phyloP scores from a whole-genome alignment of 2,113 vertebrate genomes.

The Apaloderma vittatum region DNA sequence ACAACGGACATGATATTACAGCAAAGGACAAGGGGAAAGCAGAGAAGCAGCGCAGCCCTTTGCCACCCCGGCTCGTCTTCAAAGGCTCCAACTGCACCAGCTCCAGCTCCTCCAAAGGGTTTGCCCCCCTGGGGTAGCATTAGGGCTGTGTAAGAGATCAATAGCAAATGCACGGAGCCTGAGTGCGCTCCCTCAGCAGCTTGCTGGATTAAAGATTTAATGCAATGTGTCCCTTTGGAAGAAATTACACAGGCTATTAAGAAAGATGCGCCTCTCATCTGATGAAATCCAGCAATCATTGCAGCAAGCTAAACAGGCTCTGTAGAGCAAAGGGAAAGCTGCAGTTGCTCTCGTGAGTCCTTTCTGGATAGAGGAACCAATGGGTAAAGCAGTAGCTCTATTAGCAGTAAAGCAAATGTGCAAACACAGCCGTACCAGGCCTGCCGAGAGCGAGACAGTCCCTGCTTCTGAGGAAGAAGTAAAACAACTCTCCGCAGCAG shows the following conservation, averaged over 20 bases:
- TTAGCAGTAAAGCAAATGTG: background rate
- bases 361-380: background rate
- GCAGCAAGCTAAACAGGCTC: background rate
- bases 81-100: background rate
- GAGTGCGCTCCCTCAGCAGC: background rate
- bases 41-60: background rate
- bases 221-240: conserved; percentile 8
- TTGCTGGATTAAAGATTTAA: conserved; percentile 39
- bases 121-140: background rate
- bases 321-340: conserved; percentile 11
- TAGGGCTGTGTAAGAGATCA: background rate
- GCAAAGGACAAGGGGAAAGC: background rate
- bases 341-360: background rate
- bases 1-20: rapidly evolving
- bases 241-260: conserved; percentile 42
- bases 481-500: rapidly evolving
- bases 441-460: rapidly evolving
- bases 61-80: background rate
- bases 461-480: background rate
- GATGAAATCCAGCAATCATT: conserved; percentile 11
- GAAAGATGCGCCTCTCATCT: background rate
- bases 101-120: rapidly evolving
- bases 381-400: conserved; percentile 7
- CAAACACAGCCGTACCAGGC: rapidly evolving
- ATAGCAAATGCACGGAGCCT: background rate